These are phyloP conservation scores for Cinara cedri DNA, from an alignment of 2,888 invertebrate species.

Conservation along the genomic window DNA sequence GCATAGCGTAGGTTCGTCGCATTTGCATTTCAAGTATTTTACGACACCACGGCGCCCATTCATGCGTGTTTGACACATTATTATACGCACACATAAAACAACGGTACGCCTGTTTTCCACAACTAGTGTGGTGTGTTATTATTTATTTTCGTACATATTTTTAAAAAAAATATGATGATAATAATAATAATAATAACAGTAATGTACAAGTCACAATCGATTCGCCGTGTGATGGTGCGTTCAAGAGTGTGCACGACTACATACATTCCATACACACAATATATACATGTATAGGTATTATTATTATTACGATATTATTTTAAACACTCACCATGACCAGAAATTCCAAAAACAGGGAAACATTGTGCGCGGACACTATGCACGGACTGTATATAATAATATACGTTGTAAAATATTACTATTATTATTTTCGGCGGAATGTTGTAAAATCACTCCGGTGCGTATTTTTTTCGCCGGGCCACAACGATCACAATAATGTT, in stretches of 20 bases:
- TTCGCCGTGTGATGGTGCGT: neutral
- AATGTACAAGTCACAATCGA: neutral
- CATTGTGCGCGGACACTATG: conserved; percentile 54
- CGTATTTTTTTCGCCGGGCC: neutral
- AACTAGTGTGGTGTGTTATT: neutral
- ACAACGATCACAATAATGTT: neutral
- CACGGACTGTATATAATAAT: no score
- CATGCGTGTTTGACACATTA: neutral
- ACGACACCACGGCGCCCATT: conserved; percentile 40
- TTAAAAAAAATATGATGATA: neutral
- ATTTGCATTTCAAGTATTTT: conserved; percentile 27
- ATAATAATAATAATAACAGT: no score
- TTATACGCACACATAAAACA: neutral
- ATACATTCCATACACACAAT: neutral
- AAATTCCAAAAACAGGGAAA: conserved; percentile 60
- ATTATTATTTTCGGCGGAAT: neutral
- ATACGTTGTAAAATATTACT: neutral
- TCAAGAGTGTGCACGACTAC: neutral
- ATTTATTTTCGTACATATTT: conserved; percentile 6
- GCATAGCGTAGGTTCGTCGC: neutral
- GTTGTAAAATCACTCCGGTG: conserved; percentile 21
- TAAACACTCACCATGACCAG: conserved; percentile 61
- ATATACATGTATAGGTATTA: neutral
- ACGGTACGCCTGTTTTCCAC: conserved; percentile 10
- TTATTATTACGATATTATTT: neutral